Evolutionary conservation across 2,797 vertebrate genomes (phyloP).

Genomic region (Nannoperca australis): DNA sequence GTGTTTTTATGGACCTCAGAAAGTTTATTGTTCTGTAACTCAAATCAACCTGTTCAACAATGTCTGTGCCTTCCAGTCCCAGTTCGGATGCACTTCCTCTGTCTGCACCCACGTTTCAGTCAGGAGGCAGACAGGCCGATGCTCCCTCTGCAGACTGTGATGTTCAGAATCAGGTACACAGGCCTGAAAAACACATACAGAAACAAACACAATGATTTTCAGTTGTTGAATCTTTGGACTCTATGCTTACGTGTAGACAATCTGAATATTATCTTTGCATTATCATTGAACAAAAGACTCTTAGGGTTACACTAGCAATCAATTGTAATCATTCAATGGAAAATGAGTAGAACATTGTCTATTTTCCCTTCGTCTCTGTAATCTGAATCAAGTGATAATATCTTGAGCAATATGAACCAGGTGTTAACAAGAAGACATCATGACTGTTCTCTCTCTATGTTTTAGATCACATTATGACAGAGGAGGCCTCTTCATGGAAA

Average conservation of each 20-base stretch:
- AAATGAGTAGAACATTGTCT: not conserved
- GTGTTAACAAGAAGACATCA: not conserved
- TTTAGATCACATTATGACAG: constrained; percentile 61
- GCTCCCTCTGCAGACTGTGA: not conserved
- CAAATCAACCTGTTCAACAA: not conserved
- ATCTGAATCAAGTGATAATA: not conserved
- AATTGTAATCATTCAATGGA: not conserved
- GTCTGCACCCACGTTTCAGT: constrained; percentile 10
- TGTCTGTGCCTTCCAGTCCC: constrained; percentile 14
- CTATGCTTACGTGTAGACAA: not conserved
- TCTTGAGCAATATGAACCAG: not conserved
- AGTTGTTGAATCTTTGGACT: no score
- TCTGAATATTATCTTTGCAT: not conserved
- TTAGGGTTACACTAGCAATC: not conserved
- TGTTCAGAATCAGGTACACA: constrained; percentile 57
- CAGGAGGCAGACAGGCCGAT: constrained; percentile 2
- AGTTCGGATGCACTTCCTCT: constrained; percentile 39
- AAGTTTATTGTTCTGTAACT: not conserved
- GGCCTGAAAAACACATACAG: not conserved
- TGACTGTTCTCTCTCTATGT: constrained; percentile 30
- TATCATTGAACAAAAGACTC: not conserved
- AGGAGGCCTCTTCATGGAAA: constrained; percentile 7
- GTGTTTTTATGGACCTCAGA: not conserved
- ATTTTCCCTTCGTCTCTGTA: not conserved
- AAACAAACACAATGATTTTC: not conserved